These are phyloP conservation scores for Orchestes rusci DNA, from an alignment of 2,888 invertebrate genomes.

Conservation along the genomic window DNA sequence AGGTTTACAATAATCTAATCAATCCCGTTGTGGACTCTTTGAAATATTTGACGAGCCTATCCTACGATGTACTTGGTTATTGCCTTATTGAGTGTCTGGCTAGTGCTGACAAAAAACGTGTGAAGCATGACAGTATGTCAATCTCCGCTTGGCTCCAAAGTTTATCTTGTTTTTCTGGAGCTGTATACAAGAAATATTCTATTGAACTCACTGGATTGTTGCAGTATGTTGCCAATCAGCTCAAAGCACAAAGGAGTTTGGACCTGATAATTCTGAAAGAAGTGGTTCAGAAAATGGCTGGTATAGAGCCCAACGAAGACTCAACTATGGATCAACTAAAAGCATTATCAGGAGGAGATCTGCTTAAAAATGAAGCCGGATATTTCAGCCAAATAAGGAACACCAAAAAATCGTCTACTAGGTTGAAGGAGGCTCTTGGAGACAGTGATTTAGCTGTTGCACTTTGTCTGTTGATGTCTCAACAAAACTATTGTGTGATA, in stretches of 20 bases:
- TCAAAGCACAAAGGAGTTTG: slow-evolving; percentile 91
- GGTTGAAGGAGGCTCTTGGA: slow-evolving; percentile 90
- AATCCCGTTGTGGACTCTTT: slow-evolving; percentile 94
- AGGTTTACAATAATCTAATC: slow-evolving; percentile 43
- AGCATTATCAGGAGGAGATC: slow-evolving; percentile 95
- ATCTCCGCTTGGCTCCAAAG: slow-evolving; percentile 93
- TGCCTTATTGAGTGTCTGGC: slow-evolving; percentile 91
- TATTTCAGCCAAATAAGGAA: slow-evolving; percentile 96
- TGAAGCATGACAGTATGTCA: slow-evolving; percentile 84
- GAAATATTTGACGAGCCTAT: slow-evolving; percentile 89
- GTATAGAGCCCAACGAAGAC: slow-evolving; percentile 94
- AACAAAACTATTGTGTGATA: slow-evolving; percentile 93
- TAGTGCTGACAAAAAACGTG: slow-evolving; percentile 64
- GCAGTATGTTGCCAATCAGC: slow-evolving; percentile 94
- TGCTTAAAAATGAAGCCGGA: slow-evolving; percentile 93
- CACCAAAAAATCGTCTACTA: slow-evolving; percentile 88
- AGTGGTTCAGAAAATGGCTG: slow-evolving; percentile 98
- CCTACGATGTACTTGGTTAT: slow-evolving; percentile 93
- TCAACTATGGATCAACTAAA: slow-evolving; percentile 94
- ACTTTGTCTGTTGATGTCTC: slow-evolving; percentile 89
- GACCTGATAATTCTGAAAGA: slow-evolving; percentile 92
- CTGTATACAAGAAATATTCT: slow-evolving; percentile 94
- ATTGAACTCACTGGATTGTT: slow-evolving; percentile 91
- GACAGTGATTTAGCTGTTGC: slow-evolving; percentile 91
- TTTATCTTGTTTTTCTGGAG: slow-evolving; percentile 90